These are phyloP conservation scores for Tribolium madens DNA, from an alignment of 1,140 invertebrate species.

Conservation along the genomic window DNA sequence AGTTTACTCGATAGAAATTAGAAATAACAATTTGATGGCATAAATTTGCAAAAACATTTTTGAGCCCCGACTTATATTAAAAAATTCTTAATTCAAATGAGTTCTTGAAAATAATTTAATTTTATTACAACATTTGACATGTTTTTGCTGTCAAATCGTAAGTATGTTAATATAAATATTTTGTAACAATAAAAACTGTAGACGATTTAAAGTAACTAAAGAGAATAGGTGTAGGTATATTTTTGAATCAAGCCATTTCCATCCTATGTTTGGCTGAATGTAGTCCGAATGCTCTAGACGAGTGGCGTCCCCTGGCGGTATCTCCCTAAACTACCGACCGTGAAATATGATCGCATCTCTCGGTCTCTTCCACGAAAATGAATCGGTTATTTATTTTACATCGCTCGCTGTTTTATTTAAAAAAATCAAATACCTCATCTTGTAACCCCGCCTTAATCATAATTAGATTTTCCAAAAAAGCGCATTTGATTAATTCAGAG, in stretches of 20 bases:
- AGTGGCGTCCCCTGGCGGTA: slow-evolving; percentile 54
- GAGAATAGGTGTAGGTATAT: neutral
- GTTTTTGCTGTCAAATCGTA: too few species aligned
- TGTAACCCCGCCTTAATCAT: neutral
- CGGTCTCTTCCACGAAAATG: slow-evolving; percentile 33
- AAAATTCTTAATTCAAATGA: too few species aligned
- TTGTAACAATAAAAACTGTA: too few species aligned
- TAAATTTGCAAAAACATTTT: neutral
- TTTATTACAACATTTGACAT: neutral
- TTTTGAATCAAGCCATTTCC: neutral
- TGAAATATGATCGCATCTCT: slow-evolving; percentile 61
- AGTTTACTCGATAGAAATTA: neutral
- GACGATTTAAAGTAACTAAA: too few species aligned
- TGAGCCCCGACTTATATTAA: neutral
- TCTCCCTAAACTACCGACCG: slow-evolving; percentile 54
- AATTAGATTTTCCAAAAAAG: slow-evolving; percentile 1
- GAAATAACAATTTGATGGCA: neutral
- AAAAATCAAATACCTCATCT: neutral
- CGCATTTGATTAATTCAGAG: neutral
- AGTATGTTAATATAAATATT: too few species aligned
- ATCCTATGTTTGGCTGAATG: slow-evolving; percentile 51
- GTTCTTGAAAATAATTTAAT: neutral
- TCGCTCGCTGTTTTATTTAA: slow-evolving; percentile 5
- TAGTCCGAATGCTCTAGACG: slow-evolving; percentile 48
- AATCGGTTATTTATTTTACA: slow-evolving; percentile 41